Evolutionary conservation across 1,140 invertebrate species (phyloP), one percentile per base, ranked within the genome.

Genomic region (Drosophila nasuta): DNA sequence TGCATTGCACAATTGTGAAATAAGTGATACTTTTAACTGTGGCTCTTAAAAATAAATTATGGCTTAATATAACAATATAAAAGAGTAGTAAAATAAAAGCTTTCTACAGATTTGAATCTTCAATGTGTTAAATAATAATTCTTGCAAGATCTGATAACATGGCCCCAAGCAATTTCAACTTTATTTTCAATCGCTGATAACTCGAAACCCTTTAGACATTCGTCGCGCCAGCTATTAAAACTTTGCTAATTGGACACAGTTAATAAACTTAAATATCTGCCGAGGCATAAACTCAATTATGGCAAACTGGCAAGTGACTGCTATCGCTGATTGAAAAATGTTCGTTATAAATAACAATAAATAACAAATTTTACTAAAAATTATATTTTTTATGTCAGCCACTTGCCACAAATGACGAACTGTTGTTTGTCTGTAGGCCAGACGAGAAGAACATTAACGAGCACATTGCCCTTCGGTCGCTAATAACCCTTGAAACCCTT

Each of bases 221-320:
- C 48, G 49, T 48, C 20, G 6, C 57, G 65, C 15, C 3, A 35
- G 10, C 28, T 28, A 13, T 46, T 41, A 60, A 68, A 35, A 38
- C 51, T 64, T 35, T 46, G 45, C 66, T 86, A 86, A 79, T 86
- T 75, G 72, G 75, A 66, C 56, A 70, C 75, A 67, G 73, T 67
- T 54, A 63, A 62, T 62, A 65, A 46, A 41, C 51, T 33, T 57
- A 41, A 57, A 57, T 41, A 8, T n/a, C 20, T 57, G n/a, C 35
- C 45, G 43, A 35, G 52, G 45, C 58, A 67, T 41, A 33, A 70
- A 28, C 48, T 43, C 67, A 62, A 65, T 66, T 74, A 62, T 52
- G 46, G 2, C 64, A 52, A 52, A 63, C 15, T 49, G 8, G 25
- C 58, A 15, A 10, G 15, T 48, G 11, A 3, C 10, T 17, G 7